Evolutionary conservation across 2,113 vertebrate genomes (phyloP).

Genomic region (Otolemur garnettii): DNA sequence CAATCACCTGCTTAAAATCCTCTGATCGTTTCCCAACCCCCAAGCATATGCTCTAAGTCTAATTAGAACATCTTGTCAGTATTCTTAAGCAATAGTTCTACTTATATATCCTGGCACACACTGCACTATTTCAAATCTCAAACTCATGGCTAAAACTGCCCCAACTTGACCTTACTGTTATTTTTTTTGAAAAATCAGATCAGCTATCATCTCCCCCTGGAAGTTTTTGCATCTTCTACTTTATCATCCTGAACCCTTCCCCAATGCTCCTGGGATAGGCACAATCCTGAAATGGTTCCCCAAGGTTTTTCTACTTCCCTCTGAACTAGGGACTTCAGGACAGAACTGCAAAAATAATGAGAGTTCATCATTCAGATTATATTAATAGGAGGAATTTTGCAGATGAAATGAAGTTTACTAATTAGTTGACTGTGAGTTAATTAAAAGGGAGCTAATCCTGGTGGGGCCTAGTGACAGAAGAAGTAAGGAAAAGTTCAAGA

Average conservation of each 20-base stretch:
- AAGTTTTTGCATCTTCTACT: background rate
- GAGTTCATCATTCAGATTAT: slow-evolving; percentile 21
- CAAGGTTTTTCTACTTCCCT: slow-evolving; percentile 2
- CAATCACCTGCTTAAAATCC: background rate
- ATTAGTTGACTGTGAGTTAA: slow-evolving; percentile 21
- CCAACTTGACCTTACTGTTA: background rate
- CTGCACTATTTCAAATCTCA: background rate
- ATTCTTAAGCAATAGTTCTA: background rate
- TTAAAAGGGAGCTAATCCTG: background rate
- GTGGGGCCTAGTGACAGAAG: background rate
- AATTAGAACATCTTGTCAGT: background rate
- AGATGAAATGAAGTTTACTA: background rate
- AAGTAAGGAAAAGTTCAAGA: background rate
- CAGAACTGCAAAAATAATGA: background rate
- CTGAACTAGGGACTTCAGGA: too few species aligned
- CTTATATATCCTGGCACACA: background rate
- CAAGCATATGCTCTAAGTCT: background rate
- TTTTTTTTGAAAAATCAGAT: background rate
- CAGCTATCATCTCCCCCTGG: background rate
- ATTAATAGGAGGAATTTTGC: slow-evolving; percentile 1
- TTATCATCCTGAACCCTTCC: background rate
- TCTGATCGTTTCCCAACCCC: background rate
- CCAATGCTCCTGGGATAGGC: background rate
- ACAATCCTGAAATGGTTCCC: background rate
- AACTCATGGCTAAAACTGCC: background rate